Percentiles rank a stretch among this genome's conserved stretches.
Evolutionary conservation across 2,888 invertebrate species (phyloP).

Genomic region (Macaria notata): DNA sequence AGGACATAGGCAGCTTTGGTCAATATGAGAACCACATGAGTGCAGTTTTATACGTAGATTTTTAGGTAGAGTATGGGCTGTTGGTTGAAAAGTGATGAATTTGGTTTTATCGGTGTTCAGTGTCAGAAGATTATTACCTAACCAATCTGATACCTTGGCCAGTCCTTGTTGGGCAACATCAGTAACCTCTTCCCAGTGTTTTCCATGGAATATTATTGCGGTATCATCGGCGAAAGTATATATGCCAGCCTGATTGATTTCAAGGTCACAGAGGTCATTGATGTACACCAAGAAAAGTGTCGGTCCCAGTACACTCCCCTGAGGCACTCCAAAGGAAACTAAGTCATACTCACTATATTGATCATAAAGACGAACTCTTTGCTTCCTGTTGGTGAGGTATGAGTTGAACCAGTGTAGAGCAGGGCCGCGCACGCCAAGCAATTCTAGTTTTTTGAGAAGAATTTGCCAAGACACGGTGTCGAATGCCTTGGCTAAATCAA

Average conservation of each 20-base stretch:
- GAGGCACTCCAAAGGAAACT: constrained; percentile 16
- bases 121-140: background rate
- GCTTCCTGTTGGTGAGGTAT: background rate
- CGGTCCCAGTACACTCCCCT: constrained; percentile 28
- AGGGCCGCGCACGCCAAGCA: background rate
- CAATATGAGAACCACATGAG: no score
- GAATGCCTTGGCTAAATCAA: background rate
- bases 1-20: no score
- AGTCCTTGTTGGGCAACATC: background rate
- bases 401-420: background rate
- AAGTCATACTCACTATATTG: background rate
- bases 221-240: background rate
- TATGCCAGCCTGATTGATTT: background rate
- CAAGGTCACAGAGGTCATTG: background rate
- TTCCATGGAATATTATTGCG: background rate
- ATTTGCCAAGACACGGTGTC: background rate
- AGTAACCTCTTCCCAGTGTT: background rate
- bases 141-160: background rate
- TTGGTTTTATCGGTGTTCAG: no score
- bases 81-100: background rate
- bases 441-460: background rate
- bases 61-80: background rate
- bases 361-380: background rate
- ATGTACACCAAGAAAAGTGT: background rate
- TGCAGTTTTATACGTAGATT: background rate